Conservation (phyloP, 2,888 invertebrate genomes). For the Crossocerus cetratus region DNA sequence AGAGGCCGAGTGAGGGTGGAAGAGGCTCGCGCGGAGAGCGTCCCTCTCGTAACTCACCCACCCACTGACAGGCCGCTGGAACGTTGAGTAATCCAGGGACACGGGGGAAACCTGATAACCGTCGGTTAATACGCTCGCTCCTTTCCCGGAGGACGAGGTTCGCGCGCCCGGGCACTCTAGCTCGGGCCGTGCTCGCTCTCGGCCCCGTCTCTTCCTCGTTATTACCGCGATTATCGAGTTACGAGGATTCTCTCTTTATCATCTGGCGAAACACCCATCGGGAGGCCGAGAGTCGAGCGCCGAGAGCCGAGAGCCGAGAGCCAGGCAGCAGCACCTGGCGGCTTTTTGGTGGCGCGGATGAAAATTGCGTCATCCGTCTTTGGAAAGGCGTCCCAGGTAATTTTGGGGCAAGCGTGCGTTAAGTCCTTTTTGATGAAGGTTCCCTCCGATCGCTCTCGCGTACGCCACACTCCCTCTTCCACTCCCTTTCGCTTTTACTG, state of each 20-base stretch:
- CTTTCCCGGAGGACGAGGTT: constrained; percentile 22
- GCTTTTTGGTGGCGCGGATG: neutral
- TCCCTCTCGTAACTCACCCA: constrained; percentile 45
- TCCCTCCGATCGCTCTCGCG: neutral
- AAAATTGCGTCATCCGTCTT: neutral
- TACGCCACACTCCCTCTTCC: no score
- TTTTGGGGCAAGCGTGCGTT: neutral
- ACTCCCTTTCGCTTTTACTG: no score
- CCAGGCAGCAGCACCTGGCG: neutral
- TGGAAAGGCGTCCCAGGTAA: neutral
- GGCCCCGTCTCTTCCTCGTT: constrained; percentile 35
- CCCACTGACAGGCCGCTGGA: constrained; percentile 42
- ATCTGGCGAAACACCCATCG: neutral
- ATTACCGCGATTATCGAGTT: constrained; percentile 5
- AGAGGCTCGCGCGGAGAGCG: neutral
- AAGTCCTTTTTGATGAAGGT: constrained; percentile 8
- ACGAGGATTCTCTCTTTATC: neutral
- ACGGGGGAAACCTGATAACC: constrained; percentile 53
- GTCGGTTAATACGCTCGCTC: constrained; percentile 28
- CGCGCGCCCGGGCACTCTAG: neutral
- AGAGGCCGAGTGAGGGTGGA: no score
- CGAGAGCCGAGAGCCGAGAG: no score
- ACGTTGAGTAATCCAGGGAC: constrained; percentile 54
- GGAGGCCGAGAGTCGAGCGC: no score
- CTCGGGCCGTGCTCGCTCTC: constrained; percentile 10